These are phyloP conservation scores for Pipistrellus kuhlii DNA, from an alignment of 2,797 vertebrate species.

Conservation along the genomic window DNA sequence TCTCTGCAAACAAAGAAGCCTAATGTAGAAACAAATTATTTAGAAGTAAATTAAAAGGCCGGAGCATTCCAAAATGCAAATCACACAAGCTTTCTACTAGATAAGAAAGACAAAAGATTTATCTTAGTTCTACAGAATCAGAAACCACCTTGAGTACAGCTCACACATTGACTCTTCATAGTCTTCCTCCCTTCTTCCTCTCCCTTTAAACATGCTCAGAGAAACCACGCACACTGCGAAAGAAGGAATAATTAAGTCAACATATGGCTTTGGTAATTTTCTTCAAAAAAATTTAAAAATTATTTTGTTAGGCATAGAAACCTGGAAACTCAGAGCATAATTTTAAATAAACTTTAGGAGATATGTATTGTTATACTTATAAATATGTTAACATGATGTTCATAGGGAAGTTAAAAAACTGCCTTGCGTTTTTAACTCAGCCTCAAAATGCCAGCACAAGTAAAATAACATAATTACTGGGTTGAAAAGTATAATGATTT, in stretches of 20 bases:
- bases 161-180: background rate
- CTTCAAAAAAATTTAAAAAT: background rate
- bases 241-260: background rate
- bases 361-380: background rate
- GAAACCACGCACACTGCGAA: background rate
- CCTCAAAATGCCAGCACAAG: slow-evolving; percentile 51
- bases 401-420: background rate
- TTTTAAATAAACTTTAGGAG: slow-evolving; percentile 33
- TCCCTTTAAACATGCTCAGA: background rate
- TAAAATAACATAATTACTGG: slow-evolving; percentile 16
- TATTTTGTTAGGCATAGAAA: background rate
- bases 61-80: slow-evolving; percentile 67
- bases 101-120: background rate
- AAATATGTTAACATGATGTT: slow-evolving; percentile 7
- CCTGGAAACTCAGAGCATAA: background rate
- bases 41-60: slow-evolving; percentile 66
- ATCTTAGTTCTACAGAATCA: background rate
- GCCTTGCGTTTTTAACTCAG: slow-evolving; percentile 8
- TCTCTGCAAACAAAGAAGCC: slow-evolving; percentile 73
- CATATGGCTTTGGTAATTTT: background rate
- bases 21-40: slow-evolving; percentile 71
- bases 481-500: slow-evolving; percentile 51
- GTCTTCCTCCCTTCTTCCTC: background rate
- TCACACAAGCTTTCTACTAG: slow-evolving; percentile 30
- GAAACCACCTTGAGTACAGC: background rate